Base-by-base conservation (phyloP, 2,888 invertebrate genomes). In the Mactromeris polynyma region DNA sequence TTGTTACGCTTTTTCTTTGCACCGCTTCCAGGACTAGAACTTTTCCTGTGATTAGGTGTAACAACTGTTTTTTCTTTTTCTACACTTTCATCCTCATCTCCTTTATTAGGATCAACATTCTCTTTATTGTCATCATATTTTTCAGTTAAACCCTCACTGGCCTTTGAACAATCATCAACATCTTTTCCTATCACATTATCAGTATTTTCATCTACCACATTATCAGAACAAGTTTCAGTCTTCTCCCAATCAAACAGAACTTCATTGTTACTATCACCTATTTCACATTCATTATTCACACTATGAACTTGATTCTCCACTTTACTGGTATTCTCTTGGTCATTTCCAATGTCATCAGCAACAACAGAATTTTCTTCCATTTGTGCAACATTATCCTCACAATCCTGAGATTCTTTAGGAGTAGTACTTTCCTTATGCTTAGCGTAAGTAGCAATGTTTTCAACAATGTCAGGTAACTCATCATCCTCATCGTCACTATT, bases 391-490 rank as follows among this genome's bases (percentile, higher is more conserved):
- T 4, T 36, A 73, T 73, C 36, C 7, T 11, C 77, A 83, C 77
- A 36, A 33, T 31, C 77, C 14, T 7, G 0, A 46, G 31, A 19
- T 77, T 42, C 11, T n/a, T 77, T 31, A 46, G 19, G 17, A 77
- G 40, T 83, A 79, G 51, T 21, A 31, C 78, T 31, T 69, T 40
- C 42, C 0, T 69, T 26, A n/a, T 83, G 40, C 33, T 73, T 73
- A 36, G 36, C 19, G 21, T 17, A 33, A 33, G 73, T 36, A 33
- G 36, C 73, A 36, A 40, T 69, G 11, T 36, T 73, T 73, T 73
- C 79, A 73, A 64, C 58, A 58, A 93, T 80, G 85, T 94, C 93
- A n/a, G 93, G 93, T 64, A 93, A 85, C 21, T 93, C 93, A 87
- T 86, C 86, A 33, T 88, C 85, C 21, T 93, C 93, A 86, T 88